Percentiles rank a stretch among this genome's conserved stretches.
Evolutionary conservation across 2,113 vertebrate species (phyloP).

Genomic region (Chaetodon trifascialis): DNA sequence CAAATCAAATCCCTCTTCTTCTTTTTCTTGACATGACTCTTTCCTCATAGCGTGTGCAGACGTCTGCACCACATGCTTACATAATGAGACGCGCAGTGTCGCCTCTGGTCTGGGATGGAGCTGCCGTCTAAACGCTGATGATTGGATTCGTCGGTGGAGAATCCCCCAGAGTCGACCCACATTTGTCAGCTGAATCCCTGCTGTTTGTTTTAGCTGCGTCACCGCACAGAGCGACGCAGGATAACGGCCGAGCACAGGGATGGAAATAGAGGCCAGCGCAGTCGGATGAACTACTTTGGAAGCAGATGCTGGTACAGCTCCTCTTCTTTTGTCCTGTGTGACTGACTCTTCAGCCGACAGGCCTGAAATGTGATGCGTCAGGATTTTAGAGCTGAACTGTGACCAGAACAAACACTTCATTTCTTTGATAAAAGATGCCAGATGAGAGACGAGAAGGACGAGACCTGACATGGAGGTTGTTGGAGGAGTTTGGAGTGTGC

Average conservation of each 20-base stretch:
- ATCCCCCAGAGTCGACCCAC: not conserved
- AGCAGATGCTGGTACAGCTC: not conserved
- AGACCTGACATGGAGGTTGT: not conserved
- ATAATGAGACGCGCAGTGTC: too few relatives aligned
- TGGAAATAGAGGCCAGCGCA: too few relatives aligned
- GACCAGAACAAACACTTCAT: not conserved
- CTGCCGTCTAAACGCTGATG: too few relatives aligned
- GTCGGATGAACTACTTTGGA: not conserved
- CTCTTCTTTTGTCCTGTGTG: not conserved
- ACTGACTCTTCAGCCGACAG: not conserved
- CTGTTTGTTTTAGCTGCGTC: not conserved
- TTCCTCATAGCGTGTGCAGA: not conserved
- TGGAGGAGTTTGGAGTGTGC: not conserved
- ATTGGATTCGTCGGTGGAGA: too few relatives aligned
- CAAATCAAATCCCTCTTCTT: not conserved
- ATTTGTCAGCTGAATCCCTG: not conserved
- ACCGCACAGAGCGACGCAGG: not conserved
- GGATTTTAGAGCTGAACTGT: not conserved
- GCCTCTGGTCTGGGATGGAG: too few relatives aligned
- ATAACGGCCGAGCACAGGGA: too few relatives aligned
- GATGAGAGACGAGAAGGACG: not conserved
- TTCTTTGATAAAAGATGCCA: not conserved
- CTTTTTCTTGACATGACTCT: not conserved
- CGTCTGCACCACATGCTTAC: too few relatives aligned
- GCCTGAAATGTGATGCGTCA: not conserved